Conservation (phyloP, 92 coral and sea anemone genomes). For the Chrysogorgia sp. region DNA sequence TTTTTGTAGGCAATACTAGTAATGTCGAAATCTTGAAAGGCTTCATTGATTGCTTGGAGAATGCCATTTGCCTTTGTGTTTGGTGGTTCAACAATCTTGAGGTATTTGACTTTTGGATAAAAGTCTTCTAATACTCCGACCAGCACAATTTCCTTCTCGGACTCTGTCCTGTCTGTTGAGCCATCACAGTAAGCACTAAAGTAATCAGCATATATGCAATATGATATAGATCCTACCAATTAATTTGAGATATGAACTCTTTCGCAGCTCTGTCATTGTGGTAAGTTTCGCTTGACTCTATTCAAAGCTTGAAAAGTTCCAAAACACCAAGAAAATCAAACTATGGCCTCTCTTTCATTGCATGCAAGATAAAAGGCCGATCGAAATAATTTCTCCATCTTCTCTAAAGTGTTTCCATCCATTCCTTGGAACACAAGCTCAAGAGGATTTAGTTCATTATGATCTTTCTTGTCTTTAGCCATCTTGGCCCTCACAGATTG, state of each 20-base stretch:
- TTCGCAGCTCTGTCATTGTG: constrained; percentile 39
- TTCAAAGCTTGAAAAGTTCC: constrained; percentile 40
- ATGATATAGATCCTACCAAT: constrained; percentile 33
- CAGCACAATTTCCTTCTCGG: constrained; percentile 50
- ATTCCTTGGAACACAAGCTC: constrained; percentile 43
- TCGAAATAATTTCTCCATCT: constrained; percentile 45
- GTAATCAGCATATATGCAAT: constrained; percentile 33
- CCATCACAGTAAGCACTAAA: constrained; percentile 54
- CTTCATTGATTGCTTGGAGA: constrained; percentile 28
- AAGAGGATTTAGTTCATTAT: constrained; percentile 35
- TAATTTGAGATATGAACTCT: constrained; percentile 39
- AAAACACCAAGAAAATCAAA: constrained; percentile 30
- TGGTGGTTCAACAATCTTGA: constrained; percentile 49
- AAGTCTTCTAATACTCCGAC: constrained; percentile 48
- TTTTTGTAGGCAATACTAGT: constrained; percentile 17
- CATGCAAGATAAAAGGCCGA: constrained; percentile 48
- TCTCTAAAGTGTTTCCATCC: constrained; percentile 52
- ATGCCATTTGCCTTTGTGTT: constrained; percentile 52
- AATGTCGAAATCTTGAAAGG: constrained; percentile 36
- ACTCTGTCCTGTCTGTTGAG: constrained; percentile 42
- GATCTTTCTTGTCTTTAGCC: constrained; percentile 19
- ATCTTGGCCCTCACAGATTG: no score
- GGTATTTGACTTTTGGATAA: constrained; percentile 44
- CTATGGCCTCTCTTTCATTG: constrained; percentile 44
- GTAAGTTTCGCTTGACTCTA: constrained; percentile 26